A percentile compares a stretch with the other conserved stretches of the same genome.
Conservation (phyloP, 2,797 vertebrate species). For the Melopsittacus undulatus region DNA sequence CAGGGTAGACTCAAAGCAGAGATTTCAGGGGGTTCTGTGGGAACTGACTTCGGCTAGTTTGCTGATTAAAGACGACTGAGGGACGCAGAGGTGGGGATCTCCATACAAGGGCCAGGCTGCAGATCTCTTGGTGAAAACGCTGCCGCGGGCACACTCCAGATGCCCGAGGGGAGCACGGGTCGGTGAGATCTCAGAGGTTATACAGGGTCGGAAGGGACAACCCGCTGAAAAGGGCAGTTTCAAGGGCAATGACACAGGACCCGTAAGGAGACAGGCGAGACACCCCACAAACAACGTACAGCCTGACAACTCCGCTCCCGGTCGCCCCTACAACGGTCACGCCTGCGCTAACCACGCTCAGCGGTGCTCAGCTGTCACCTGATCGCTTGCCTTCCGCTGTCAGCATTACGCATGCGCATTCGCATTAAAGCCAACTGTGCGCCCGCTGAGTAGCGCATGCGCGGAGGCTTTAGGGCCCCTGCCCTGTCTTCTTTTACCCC, state of each 20-base stretch:
- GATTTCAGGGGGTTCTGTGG: rapidly evolving
- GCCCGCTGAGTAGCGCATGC: not conserved
- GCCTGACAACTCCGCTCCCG: rapidly evolving
- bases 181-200: rapidly evolving
- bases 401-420: not conserved
- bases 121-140: rapidly evolving
- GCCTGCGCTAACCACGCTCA: no score
- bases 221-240: rapidly evolving
- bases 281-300: rapidly evolving
- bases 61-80: rapidly evolving
- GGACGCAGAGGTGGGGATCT: rapidly evolving
- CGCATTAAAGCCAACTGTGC: not conserved
- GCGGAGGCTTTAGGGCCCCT: rapidly evolving
- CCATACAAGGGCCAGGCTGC: no score
- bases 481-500: no score
- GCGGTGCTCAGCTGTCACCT: not conserved
- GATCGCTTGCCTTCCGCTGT: rapidly evolving
- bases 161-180: rapidly evolving
- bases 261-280: rapidly evolving
- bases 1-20: rapidly evolving
- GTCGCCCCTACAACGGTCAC: rapidly evolving
- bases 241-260: rapidly evolving
- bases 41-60: not conserved
- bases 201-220: rapidly evolving
- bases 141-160: rapidly evolving